Evolutionary conservation across 1,140 invertebrate genomes (phyloP).

Genomic region (Ceratina calcarata): DNA sequence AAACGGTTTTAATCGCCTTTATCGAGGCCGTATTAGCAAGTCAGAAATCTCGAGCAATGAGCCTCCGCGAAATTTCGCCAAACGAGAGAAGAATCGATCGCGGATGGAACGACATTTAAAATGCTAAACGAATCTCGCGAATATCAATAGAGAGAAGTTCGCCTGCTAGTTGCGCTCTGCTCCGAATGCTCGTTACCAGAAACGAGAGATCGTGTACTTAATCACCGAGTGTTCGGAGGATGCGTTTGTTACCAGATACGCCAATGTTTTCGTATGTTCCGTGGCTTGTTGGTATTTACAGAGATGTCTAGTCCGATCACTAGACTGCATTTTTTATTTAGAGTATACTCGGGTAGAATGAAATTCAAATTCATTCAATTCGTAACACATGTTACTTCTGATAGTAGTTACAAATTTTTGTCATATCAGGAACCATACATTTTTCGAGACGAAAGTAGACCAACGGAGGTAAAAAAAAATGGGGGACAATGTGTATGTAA

Average conservation of each 20-base stretch:
- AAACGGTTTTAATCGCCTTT: neutral
- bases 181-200: conserved; percentile 34
- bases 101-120: neutral
- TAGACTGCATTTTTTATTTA: too few species aligned
- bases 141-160: neutral
- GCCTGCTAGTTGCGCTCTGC: neutral
- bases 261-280: neutral
- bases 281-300: conserved; percentile 17
- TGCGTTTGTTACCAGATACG: conserved; percentile 20
- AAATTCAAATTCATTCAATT: too few species aligned
- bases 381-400: too few species aligned
- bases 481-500: too few species aligned
- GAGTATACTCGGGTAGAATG: too few species aligned
- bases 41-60: neutral
- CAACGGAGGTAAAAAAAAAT: too few species aligned
- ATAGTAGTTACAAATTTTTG: too few species aligned
- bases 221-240: conserved; percentile 28
- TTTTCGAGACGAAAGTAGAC: too few species aligned
- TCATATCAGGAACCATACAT: too few species aligned
- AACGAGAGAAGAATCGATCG: neutral
- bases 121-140: conserved; percentile 25
- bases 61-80: neutral
- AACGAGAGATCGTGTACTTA: conserved; percentile 27
- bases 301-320: too few species aligned
- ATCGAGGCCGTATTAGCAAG: conserved; percentile 10